Evolutionary conservation across 2,113 vertebrate species (phyloP), one percentile per base, ranked within the genome.

Genomic region (Semicossyphus pulcher): DNA sequence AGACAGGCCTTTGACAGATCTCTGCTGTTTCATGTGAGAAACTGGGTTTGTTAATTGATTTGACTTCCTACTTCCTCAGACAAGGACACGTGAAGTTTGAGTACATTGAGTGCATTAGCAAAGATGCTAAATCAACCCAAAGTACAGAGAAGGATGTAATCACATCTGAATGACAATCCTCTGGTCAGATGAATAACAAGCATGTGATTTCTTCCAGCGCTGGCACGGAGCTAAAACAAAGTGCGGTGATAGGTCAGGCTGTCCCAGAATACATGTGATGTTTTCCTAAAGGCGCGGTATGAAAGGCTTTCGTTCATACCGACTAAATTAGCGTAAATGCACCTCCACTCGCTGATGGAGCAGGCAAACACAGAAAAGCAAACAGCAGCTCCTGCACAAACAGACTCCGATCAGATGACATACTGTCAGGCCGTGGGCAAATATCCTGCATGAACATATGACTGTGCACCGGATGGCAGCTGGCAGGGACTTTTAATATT

Each of bases 391-490:
- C 29, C 28, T 8, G 65, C 47, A 58, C 49, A 79, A 76, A 79
- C 48, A 61, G 5, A 48, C 34, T 4, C 15, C 5, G 57, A 79
- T 83, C 77, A 79, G 48, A 34, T 81, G 61, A 83, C 78, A 28
- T 0, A 4, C 16, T 15, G 51, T 1, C 8, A 2, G 7, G 29
- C 39, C 59, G 29, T 34, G 25, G 61, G 57, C 60, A 70, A 67
- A 79, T 75, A 52, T 0, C 0, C 23, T 34, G 41, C 49, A 45
- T 42, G 7, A 39, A 54, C 4, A 29, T 8, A 56, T n/a, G 21
- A 7, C 14, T 42, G 31, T 44, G 47, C 18, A 63, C 15, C 23
- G 20, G 34, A 83, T 36, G 42, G 31, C 3, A 29, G 28, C 34
- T 52, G 9, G 47, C 14, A 9, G 12, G 44, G n/a, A 58, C 18